A percentile compares a stretch with the other conserved stretches of the same genome.
Evolutionary conservation across 2,113 vertebrate species (phyloP).

Genomic region (Gymnarchus niloticus): DNA sequence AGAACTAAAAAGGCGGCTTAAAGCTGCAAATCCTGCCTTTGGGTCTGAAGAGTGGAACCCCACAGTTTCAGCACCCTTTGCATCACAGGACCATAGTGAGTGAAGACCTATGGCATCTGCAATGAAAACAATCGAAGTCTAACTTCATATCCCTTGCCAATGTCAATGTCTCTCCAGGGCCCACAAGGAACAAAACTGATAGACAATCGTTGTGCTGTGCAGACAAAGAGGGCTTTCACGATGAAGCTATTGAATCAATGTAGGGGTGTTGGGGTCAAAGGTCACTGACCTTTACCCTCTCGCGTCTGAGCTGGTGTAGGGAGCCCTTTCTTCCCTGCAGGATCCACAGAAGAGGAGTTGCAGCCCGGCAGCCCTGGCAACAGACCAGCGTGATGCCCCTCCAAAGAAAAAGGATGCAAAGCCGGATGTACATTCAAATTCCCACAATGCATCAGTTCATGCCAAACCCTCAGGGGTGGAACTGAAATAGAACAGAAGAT

Average conservation of each 20-base stretch:
- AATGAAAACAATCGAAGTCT: neutral
- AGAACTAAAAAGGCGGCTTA: neutral
- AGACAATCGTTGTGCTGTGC: neutral
- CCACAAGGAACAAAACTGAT: neutral
- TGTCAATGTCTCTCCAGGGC: neutral
- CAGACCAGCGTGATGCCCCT: neutral
- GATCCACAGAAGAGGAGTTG: neutral
- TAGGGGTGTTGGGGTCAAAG: neutral
- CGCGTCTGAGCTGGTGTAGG: neutral
- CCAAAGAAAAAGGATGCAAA: neutral
- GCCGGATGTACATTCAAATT: neutral
- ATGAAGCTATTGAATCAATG: neutral
- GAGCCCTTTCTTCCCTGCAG: neutral
- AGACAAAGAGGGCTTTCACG: slow-evolving; percentile 4
- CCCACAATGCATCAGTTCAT: neutral
- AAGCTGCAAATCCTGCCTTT: neutral
- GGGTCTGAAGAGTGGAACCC: neutral
- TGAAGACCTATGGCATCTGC: neutral
- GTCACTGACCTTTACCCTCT: neutral
- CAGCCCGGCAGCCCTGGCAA: neutral
- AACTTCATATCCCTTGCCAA: neutral
- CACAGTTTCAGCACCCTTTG: neutral
- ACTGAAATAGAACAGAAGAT: neutral
- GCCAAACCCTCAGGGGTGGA: neutral
- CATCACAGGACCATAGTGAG: neutral